These are phyloP conservation scores for Unio delphinus DNA, from an alignment of 2,888 invertebrate genomes.

Conservation along the genomic window DNA sequence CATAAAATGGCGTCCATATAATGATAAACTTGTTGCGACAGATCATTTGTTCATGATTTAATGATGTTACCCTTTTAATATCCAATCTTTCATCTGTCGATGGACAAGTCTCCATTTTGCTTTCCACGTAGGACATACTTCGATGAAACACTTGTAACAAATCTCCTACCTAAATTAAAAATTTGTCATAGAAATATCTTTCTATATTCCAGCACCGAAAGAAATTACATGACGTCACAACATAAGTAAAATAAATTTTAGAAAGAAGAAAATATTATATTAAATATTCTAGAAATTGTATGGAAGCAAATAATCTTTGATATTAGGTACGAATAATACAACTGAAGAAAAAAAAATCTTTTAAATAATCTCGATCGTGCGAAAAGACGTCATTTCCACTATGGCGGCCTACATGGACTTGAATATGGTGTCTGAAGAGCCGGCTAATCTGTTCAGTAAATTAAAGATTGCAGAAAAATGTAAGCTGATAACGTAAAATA, in stretches of 20 bases:
- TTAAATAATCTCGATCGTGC: background rate
- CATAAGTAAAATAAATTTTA: slow-evolving; percentile 9
- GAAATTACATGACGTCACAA: slow-evolving; percentile 42
- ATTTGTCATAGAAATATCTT: slow-evolving; percentile 11
- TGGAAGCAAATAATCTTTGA: background rate
- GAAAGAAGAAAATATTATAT: background rate
- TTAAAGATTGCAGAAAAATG: slow-evolving; percentile 31
- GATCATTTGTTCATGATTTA: slow-evolving; percentile 6
- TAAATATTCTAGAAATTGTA: slow-evolving; percentile 2
- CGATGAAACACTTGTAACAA: background rate
- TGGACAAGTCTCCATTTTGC: slow-evolving; percentile 66
- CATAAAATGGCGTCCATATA: slow-evolving; percentile 8
- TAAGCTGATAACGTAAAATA: slow-evolving; percentile 11
- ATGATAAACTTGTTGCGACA: background rate
- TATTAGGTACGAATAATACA: background rate
- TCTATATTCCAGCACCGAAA: slow-evolving; percentile 19
- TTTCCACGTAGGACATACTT: slow-evolving; percentile 62
- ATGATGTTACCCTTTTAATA: slow-evolving; percentile 56
- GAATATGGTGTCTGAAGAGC: slow-evolving; percentile 33
- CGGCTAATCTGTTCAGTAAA: slow-evolving; percentile 23
- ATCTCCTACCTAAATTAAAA: background rate
- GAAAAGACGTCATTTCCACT: slow-evolving; percentile 7
- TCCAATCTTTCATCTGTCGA: slow-evolving; percentile 60
- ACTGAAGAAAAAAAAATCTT: background rate
- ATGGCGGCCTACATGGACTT: slow-evolving; percentile 54